These are phyloP conservation scores for Drosophila persimilis DNA, from an alignment of 1,140 invertebrate species.

Conservation along the genomic window DNA sequence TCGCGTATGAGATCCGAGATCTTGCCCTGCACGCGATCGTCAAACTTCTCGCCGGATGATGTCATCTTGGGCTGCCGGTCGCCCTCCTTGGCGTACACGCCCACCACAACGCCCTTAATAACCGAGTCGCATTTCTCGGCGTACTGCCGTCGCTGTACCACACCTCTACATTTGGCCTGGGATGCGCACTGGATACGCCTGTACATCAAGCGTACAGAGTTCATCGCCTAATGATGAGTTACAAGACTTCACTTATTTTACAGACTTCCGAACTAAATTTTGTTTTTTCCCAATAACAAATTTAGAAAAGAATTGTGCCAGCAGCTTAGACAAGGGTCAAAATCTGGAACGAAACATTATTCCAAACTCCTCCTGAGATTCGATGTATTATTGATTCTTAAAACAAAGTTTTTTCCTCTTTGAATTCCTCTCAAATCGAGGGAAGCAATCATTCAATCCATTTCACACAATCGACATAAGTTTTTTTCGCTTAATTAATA, in stretches of 20 bases:
- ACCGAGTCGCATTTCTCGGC: conserved; percentile 28
- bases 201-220: conserved; percentile 16
- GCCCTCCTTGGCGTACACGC: conserved; percentile 79
- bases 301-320: too few relatives aligned
- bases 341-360: too few relatives aligned
- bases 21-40: conserved; percentile 80
- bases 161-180: background rate
- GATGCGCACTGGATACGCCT: conserved; percentile 3
- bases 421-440: background rate
- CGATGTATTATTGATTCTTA: background rate
- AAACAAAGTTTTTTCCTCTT: too few relatives aligned
- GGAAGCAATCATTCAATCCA: background rate
- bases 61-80: conserved; percentile 76
- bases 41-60: conserved; percentile 80
- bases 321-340: too few relatives aligned
- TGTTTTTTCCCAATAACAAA: too few relatives aligned
- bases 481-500: background rate
- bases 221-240: conserved; percentile 14
- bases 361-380: too few relatives aligned
- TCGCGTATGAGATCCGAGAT: conserved; percentile 75
- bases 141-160: background rate
- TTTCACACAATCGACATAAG: background rate
- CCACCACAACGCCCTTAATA: conserved; percentile 82
- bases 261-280: background rate
- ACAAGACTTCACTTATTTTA: background rate